Percentiles rank a stretch among this genome's conserved stretches.
These are phyloP conservation scores for Drosophila repletoides DNA, from an alignment of 1,140 invertebrate species.

Conservation along the genomic window DNA sequence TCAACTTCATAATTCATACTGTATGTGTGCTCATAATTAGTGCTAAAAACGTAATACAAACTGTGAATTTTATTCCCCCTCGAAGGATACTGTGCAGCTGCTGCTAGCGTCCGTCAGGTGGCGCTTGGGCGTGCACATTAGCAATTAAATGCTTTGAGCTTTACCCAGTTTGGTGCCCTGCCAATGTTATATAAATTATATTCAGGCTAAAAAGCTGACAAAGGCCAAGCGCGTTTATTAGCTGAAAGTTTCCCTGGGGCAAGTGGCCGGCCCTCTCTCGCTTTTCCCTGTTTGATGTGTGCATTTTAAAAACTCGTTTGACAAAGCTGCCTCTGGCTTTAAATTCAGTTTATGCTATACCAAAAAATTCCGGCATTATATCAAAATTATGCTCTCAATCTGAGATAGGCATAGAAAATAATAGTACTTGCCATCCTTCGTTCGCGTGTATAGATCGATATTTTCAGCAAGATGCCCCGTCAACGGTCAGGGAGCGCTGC, in stretches of 20 bases:
- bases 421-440: slow-evolving; percentile 2
- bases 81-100: neutral
- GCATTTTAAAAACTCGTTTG: slow-evolving; percentile 5
- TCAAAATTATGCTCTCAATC: slow-evolving; percentile 46
- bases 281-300: neutral
- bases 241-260: slow-evolving; percentile 9
- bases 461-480: slow-evolving; percentile 46
- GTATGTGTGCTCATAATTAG: slow-evolving; percentile 48
- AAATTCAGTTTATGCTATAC: neutral
- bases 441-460: neutral
- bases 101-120: slow-evolving; percentile 33
- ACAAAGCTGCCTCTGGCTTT: slow-evolving; percentile 3
- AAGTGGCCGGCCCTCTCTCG: neutral
- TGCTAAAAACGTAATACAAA: slow-evolving; percentile 33
- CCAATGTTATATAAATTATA: slow-evolving; percentile 65
- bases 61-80: neutral
- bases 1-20: slow-evolving; percentile 41
- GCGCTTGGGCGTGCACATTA: slow-evolving; percentile 42
- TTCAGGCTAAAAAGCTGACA: slow-evolving; percentile 30
- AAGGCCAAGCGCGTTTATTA: slow-evolving; percentile 16
- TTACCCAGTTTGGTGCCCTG: slow-evolving; percentile 19
- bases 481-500: slow-evolving; percentile 43
- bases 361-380: neutral
- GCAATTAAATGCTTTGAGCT: slow-evolving; percentile 49
- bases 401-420: neutral